Evolutionary conservation across 2,113 vertebrate species (phyloP).

Genomic region (Spilogale gracilis): DNA sequence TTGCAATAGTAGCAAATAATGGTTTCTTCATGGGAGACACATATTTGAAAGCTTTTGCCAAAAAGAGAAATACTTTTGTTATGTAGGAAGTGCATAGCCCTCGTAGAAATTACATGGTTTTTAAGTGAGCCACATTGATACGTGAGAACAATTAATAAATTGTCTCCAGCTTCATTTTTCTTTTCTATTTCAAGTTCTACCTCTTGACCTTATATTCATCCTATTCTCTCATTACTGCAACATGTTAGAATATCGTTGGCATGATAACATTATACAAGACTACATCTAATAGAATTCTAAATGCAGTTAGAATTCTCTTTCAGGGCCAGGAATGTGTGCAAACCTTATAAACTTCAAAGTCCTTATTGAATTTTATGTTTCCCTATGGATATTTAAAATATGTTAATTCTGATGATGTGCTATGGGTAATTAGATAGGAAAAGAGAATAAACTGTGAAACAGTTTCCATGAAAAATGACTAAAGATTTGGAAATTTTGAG

Average conservation of each 20-base stretch:
- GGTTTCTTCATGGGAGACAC: background rate
- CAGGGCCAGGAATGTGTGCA: background rate
- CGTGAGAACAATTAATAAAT: slow-evolving; percentile 1
- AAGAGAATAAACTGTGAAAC: background rate
- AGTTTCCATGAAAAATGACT: background rate
- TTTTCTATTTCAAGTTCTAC: background rate
- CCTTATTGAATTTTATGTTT: background rate
- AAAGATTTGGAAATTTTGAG: background rate
- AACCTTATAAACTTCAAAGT: background rate
- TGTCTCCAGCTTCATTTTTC: background rate
- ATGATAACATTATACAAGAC: background rate
- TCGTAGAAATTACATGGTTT: background rate
- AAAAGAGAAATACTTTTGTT: background rate
- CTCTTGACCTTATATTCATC: background rate
- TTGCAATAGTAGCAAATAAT: background rate
- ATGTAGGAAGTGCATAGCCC: background rate
- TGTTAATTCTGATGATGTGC: background rate
- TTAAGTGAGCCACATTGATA: background rate
- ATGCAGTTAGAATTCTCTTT: background rate
- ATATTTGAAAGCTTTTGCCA: background rate
- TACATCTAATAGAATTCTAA: background rate
- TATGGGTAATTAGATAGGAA: background rate
- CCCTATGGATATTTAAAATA: background rate
- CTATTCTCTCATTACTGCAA: background rate
- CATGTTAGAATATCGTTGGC: background rate